Evolutionary conservation across 2,113 vertebrate genomes (phyloP).

Genomic region (Fulmarus glacialis): DNA sequence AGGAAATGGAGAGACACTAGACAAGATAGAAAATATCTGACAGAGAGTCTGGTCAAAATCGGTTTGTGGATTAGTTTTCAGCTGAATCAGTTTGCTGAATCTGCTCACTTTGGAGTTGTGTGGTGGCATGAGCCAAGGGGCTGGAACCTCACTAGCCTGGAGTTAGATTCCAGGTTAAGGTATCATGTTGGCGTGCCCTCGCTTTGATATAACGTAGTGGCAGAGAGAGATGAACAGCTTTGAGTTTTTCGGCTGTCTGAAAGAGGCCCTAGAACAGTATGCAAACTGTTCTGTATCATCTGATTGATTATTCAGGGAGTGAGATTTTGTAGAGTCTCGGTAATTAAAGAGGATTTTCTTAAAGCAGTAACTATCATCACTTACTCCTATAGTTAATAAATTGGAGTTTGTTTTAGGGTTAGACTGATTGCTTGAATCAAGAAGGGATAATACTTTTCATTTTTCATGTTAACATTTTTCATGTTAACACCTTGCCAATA

Average conservation of each 20-base stretch:
- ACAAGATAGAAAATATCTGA: background rate
- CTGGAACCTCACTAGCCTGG: background rate
- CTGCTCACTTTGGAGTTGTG: background rate
- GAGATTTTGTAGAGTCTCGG: background rate
- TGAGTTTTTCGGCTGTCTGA: background rate
- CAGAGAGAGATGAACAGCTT: background rate
- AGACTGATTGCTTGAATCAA: background rate
- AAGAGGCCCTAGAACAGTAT: background rate
- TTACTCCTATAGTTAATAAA: background rate
- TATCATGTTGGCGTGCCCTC: background rate
- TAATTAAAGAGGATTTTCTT: background rate
- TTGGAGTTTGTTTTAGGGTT: background rate
- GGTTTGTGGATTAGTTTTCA: background rate
- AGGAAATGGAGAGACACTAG: background rate
- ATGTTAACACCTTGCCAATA: background rate
- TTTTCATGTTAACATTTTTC: background rate
- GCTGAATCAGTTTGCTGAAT: background rate
- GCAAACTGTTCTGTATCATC: background rate
- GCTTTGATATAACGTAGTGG: rapidly evolving
- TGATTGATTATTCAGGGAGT: background rate
- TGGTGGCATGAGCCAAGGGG: background rate
- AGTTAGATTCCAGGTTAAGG: background rate
- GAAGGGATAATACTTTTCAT: background rate
- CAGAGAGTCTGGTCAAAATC: rapidly evolving
- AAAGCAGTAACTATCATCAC: background rate